Conservation (phyloP, 2,797 vertebrate species). For the Eulemur rubriventer region DNA sequence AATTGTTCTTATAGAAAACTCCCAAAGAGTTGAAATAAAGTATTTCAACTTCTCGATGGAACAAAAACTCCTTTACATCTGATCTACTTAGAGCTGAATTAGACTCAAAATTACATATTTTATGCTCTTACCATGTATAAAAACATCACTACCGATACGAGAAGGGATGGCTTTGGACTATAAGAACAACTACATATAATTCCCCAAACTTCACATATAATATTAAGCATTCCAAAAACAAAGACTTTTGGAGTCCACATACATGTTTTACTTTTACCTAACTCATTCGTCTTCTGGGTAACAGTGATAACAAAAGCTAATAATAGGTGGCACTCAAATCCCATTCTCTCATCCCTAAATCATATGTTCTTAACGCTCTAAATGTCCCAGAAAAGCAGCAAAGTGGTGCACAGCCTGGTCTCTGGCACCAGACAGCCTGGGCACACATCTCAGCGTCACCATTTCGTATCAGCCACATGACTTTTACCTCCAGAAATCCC, state of each 20-base stretch:
- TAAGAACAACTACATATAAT: neutral
- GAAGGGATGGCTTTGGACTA: neutral
- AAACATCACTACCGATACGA: neutral
- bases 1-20: neutral
- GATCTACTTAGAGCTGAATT: neutral
- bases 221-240: neutral
- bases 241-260: neutral
- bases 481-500: neutral
- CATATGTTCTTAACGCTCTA: neutral
- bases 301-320: neutral
- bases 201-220: neutral
- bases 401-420: accelerated
- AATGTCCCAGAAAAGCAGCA: neutral
- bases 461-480: neutral
- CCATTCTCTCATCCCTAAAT: neutral
- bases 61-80: neutral
- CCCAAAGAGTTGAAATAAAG: neutral
- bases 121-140: neutral
- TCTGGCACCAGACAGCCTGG: neutral
- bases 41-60: neutral
- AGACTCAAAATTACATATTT: neutral
- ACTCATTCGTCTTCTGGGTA: neutral
- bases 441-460: neutral
- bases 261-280: neutral
- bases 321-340: neutral